phyloP scores from a whole-genome alignment of 1,140 invertebrate genomes.

The Camponotus floridanus region DNA sequence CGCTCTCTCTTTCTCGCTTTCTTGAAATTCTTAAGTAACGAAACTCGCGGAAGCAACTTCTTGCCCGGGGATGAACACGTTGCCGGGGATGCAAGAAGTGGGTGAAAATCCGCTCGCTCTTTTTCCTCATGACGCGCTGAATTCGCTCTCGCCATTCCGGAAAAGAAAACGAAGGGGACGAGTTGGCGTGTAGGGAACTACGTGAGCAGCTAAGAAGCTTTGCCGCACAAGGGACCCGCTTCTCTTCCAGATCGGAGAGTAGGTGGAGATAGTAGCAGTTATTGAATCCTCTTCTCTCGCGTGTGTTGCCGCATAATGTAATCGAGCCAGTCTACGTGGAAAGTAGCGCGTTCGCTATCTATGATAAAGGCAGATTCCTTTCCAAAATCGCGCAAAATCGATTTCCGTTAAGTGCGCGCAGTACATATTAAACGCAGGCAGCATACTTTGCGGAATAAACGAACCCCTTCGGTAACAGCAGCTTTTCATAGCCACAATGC shows the following conservation, averaged over 20 bases:
- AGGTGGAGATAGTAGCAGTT: slow-evolving; percentile 37
- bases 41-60: slow-evolving; percentile 54
- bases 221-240: slow-evolving; percentile 7
- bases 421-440: slow-evolving; percentile 34
- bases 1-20: not conserved
- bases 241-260: slow-evolving; percentile 5
- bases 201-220: slow-evolving; percentile 24
- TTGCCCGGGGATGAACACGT: slow-evolving; percentile 54
- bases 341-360: slow-evolving; percentile 13
- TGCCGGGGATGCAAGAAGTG: slow-evolving; percentile 47
- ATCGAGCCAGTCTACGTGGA: slow-evolving; percentile 27
- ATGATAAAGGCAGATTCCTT: slow-evolving; percentile 33
- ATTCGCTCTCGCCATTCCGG: slow-evolving; percentile 18
- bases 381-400: slow-evolving; percentile 33
- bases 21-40: slow-evolving; percentile 60
- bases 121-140: slow-evolving; percentile 13
- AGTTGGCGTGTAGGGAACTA: slow-evolving; percentile 6
- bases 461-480: not conserved
- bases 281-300: slow-evolving; percentile 36
- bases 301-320: slow-evolving; percentile 57
- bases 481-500: not conserved
- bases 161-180: slow-evolving; percentile 49
- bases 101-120: slow-evolving; percentile 31
- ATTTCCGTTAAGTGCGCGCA: slow-evolving; percentile 36
- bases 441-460: not conserved